Evolutionary conservation across 2,113 vertebrate species (phyloP), one percentile per base, ranked within the genome.

Genomic region (Sus scrofa): DNA sequence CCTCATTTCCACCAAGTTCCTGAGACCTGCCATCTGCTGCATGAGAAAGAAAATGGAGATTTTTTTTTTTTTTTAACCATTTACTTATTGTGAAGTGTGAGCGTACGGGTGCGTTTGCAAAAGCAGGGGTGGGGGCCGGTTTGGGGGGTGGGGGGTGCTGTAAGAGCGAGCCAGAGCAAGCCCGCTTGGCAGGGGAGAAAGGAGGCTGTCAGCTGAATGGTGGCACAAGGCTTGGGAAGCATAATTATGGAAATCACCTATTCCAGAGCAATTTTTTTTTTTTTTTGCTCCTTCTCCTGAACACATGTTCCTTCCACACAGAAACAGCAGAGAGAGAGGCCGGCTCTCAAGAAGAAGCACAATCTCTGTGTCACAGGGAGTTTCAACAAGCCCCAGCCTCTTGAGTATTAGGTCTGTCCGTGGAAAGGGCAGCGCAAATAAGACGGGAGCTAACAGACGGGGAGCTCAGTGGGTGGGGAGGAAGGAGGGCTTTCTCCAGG

Each of bases 1-100:
- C 97, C 95, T 97, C 94, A 96, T 97, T 98, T 97, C 84, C 79
- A 98, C 96, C 67, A 81, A 95, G 96, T 98, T 97, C 94, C 97
- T 82, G 89, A 94, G 96, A 97, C 92, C 84, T 82, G 94, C 98
- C 98, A 98, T 98, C 98, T 98, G 98, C 97, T 88, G 67, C 89
- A 73, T 79, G 94, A 96, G 85, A 97, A 95, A 97, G 93, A 97
- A 96, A 96, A 94, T 78, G 89, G 96, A 89, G 93, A 2, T 65
- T 83, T 94, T 94, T 82, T 81, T n/a, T n/a, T n/a, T 73, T 90
- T 82, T 88, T 12, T 30, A 77, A 92, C 90, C 93, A 95, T 97
- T 96, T 97, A 89, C 94, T 97, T 95, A 97, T 95, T 98, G 96
- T 97, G 86, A 95, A 92, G 86, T 93, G 95, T 68, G 83, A 90